phyloP scores from a whole-genome alignment of 2,888 invertebrate genomes.

The Allophyes oxyacanthae region DNA sequence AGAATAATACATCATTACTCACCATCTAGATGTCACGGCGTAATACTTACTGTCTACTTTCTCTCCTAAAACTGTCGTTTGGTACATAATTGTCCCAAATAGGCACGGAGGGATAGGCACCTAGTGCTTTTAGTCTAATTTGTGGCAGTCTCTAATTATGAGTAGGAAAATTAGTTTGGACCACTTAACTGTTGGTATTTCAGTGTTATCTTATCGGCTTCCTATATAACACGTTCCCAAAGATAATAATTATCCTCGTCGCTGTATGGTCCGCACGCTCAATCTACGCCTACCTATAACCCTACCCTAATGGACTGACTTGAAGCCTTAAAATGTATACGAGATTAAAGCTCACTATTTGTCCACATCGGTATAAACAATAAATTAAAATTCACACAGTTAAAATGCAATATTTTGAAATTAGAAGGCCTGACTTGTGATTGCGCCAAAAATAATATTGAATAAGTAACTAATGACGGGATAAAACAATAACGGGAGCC shows the following conservation, averaged over 20 bases:
- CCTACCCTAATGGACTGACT: slow-evolving; percentile 67
- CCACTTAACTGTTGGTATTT: slow-evolving; percentile 47
- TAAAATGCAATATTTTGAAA: slow-evolving; percentile 65
- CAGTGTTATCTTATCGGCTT: slow-evolving; percentile 67
- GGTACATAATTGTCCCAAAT: slow-evolving; percentile 60
- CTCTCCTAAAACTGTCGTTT: slow-evolving; percentile 69
- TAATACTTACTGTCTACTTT: slow-evolving; percentile 76
- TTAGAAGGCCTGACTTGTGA: slow-evolving; percentile 71
- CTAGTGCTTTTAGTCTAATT: slow-evolving; percentile 64
- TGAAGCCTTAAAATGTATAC: slow-evolving; percentile 71
- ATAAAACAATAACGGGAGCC: slow-evolving; percentile 77
- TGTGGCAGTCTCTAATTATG: slow-evolving; percentile 72
- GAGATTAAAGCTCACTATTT: slow-evolving; percentile 72
- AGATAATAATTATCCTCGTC: slow-evolving; percentile 56
- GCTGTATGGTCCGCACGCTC: slow-evolving; percentile 19
- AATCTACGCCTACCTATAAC: slow-evolving; percentile 44
- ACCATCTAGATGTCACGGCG: slow-evolving; percentile 65
- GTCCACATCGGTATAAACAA: slow-evolving; percentile 60
- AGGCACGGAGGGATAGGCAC: slow-evolving; percentile 63
- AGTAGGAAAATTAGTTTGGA: slow-evolving; percentile 45
- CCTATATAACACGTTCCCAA: slow-evolving; percentile 61
- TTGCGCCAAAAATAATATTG: slow-evolving; percentile 76
- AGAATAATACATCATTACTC: slow-evolving; percentile 63
- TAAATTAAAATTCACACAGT: slow-evolving; percentile 58
- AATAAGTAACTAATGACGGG: slow-evolving; percentile 68